Conservation (phyloP, 2,888 invertebrate genomes). For the Mellilla xanthometata region DNA sequence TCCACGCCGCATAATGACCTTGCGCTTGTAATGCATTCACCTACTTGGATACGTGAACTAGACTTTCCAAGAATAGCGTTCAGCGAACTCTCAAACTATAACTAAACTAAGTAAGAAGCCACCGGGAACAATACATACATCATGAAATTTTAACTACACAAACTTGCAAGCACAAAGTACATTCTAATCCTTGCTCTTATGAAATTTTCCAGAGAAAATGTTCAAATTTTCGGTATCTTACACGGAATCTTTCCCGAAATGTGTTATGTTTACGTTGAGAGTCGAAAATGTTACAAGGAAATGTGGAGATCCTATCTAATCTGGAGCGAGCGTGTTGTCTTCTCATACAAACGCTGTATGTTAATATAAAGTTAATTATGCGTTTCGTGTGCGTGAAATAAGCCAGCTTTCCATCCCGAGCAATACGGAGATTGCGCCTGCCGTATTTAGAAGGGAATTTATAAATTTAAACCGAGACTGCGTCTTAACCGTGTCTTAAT, state of each 20-base stretch:
- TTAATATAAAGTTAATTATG: conserved; percentile 75
- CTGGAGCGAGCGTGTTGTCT: conserved; percentile 41
- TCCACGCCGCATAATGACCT: background rate
- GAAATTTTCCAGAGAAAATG: conserved; percentile 30
- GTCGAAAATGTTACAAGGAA: conserved; percentile 16
- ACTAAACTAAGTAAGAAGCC: too few species aligned
- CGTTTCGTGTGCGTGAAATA: conserved; percentile 68
- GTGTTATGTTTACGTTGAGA: conserved; percentile 21
- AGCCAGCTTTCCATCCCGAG: conserved; percentile 45
- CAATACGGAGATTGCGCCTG: conserved; percentile 50
- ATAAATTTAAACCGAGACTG: conserved; percentile 42
- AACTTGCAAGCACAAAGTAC: conserved; percentile 25
- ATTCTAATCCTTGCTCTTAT: conserved; percentile 27
- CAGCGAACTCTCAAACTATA: too few species aligned
- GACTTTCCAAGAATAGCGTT: too few species aligned
- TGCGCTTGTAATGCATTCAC: too few species aligned
- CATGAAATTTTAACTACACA: conserved; percentile 19
- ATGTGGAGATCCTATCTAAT: conserved; percentile 50
- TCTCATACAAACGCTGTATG: conserved; percentile 43
- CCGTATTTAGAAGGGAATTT: conserved; percentile 47
- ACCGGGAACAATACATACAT: conserved; percentile 1
- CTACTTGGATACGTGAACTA: background rate
- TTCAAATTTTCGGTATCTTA: conserved; percentile 27
- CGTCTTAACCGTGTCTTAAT: conserved; percentile 25
- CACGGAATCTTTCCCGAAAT: conserved; percentile 26